Base-by-base conservation (phyloP, 2,113 vertebrate species). In the Merops nubicus region DNA sequence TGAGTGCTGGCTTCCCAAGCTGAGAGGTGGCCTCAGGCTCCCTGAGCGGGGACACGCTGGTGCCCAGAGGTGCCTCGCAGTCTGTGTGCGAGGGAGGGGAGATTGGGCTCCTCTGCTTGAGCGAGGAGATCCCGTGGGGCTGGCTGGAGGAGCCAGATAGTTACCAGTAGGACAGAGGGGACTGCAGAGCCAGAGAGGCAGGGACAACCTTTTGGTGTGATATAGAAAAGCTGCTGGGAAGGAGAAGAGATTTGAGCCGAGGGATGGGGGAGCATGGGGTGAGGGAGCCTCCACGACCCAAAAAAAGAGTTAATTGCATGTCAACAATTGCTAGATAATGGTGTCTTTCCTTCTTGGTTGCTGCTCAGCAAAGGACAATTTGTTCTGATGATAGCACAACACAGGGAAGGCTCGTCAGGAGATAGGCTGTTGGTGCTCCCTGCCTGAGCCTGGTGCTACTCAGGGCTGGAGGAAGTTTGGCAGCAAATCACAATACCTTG, bases 291-390 rank as follows among this genome's bases (percentile, higher is more conserved):
- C 38, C 57, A 48, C 5, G 13, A 92, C 65, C 56, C 65, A 40
- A 64, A 92, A 81, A 81, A 31, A 5, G 1, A 75, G 88, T 87
- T 91, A 95, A 89, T 72, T 91, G 80, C 73, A 11, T 93, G 77
- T 96, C 91, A 94, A 33, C 81, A 40, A 78, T 69, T 91, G 80
- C 64, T 78, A 91, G 60, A 96, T 96, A 95, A 91, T 26, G 5
- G 45, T 72, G 77, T 72, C 68, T 81, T 85, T 94, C 56, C 21
- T 28, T 64, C 73, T 53, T 70, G 51, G 54, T 88, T 94, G 85
- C 73, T 93, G 76, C 83, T 86, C 51, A 77, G 38, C 2, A 13
- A 81, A 92, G 86, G 76, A 92, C 93, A 89, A 50, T 91, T 92
- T 95, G 88, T 94, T 97, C 95, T 72, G 64, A 47, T 29, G 85